Percentiles rank a stretch among this genome's conserved stretches.
Conservation (phyloP, 2,888 invertebrate species). For the Phymatocera aterrima region DNA sequence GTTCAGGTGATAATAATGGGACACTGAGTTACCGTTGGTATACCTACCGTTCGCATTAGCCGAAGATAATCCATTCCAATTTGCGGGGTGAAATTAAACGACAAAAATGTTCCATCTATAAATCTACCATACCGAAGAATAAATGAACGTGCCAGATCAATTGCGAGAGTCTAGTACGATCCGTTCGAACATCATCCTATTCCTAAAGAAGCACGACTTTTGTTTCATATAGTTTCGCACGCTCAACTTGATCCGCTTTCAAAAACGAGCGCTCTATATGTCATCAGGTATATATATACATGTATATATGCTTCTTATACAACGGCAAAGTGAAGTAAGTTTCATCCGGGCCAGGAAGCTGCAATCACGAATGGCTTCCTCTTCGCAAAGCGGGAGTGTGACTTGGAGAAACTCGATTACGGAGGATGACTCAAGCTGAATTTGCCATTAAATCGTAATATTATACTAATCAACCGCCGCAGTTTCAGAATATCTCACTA, state of each 20-base stretch:
- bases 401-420: conserved; percentile 44
- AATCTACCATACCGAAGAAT: too few species aligned
- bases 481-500: conserved; percentile 27
- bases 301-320: background rate
- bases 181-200: too few species aligned
- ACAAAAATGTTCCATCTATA: too few species aligned
- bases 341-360: conserved; percentile 23
- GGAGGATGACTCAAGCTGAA: conserved; percentile 34
- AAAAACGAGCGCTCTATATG: background rate
- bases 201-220: too few species aligned
- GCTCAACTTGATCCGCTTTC: background rate
- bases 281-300: background rate
- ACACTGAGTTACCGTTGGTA: too few species aligned
- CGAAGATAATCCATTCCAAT: too few species aligned
- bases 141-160: too few species aligned
- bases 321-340: conserved; percentile 28
- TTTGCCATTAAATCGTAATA: conserved; percentile 43
- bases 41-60: too few species aligned
- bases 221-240: too few species aligned
- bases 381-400: conserved; percentile 32
- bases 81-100: too few species aligned
- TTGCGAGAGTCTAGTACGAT: too few species aligned
- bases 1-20: too few species aligned
- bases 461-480: conserved; percentile 39
- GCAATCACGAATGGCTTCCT: conserved; percentile 41